Percentiles rank a stretch among this genome's conserved stretches.
Conservation (phyloP, 1,140 invertebrate species). For the Drosophila funebris region DNA sequence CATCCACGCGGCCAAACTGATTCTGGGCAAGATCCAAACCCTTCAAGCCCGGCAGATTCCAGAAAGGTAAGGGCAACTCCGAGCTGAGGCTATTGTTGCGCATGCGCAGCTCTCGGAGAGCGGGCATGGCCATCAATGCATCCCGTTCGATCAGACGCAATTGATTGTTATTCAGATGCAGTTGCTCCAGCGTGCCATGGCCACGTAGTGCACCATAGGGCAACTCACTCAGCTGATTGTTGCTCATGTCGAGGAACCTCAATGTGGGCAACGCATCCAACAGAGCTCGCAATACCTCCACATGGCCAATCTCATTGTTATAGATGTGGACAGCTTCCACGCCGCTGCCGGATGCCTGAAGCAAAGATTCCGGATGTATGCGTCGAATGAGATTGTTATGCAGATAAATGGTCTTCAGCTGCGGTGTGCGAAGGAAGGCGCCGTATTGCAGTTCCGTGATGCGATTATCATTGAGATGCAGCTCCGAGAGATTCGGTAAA, state of each 20-base stretch:
- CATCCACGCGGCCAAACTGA: constrained; percentile 89
- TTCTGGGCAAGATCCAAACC: constrained; percentile 92
- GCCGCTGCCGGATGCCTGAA: constrained; percentile 88
- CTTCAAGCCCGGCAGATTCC: constrained; percentile 92
- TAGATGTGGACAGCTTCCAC: constrained; percentile 91
- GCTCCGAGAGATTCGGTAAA: constrained; percentile 87
- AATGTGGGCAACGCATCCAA: constrained; percentile 90
- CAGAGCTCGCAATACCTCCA: constrained; percentile 88
- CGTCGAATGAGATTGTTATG: constrained; percentile 91
- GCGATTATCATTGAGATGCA: constrained; percentile 89
- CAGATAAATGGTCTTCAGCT: constrained; percentile 89
- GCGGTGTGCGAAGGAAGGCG: constrained; percentile 91
- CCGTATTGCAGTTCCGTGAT: constrained; percentile 91
- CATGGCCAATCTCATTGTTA: constrained; percentile 90
- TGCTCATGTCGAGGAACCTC: constrained; percentile 90
- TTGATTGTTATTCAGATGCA: constrained; percentile 92
- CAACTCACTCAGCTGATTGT: constrained; percentile 90
- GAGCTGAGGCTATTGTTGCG: constrained; percentile 91
- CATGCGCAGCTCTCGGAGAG: constrained; percentile 90
- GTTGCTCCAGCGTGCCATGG: constrained; percentile 90
- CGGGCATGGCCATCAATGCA: constrained; percentile 92
- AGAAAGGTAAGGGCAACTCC: constrained; percentile 88
- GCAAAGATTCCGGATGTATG: constrained; percentile 92
- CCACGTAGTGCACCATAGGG: constrained; percentile 90
- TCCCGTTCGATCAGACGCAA: constrained; percentile 89